Conservation (phyloP, 2,113 vertebrate species). For the Cheilinus undulatus region DNA sequence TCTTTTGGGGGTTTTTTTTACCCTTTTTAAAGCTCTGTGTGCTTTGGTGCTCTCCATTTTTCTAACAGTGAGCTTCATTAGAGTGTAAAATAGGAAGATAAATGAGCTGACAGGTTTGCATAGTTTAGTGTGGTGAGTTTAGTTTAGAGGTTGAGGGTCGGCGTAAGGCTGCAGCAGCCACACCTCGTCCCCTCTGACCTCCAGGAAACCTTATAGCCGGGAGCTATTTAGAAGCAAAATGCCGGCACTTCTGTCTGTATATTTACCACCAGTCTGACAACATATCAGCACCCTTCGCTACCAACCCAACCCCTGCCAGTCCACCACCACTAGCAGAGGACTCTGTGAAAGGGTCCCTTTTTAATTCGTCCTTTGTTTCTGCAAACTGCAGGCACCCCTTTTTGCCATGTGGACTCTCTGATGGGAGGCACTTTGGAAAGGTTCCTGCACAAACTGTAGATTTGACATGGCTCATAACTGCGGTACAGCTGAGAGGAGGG, state of each 20-base stretch:
- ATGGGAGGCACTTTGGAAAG: slow-evolving; percentile 35
- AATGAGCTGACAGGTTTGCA: slow-evolving; percentile 72
- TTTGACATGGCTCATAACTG: slow-evolving; percentile 45
- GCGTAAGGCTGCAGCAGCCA: slow-evolving; percentile 54
- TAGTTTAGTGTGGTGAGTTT: slow-evolving; percentile 70
- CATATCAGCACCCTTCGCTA: slow-evolving; percentile 17
- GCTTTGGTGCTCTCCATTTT: neutral
- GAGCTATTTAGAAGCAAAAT: slow-evolving; percentile 69
- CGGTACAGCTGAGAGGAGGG: slow-evolving; percentile 22
- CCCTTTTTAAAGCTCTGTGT: neutral
- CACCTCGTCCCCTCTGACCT: slow-evolving; percentile 67
- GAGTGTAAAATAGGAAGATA: slow-evolving; percentile 43
- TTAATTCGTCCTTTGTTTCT: slow-evolving; percentile 23
- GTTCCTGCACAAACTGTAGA: slow-evolving; percentile 38
- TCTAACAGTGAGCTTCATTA: slow-evolving; percentile 1
- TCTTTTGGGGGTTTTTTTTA: no score
- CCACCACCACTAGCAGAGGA: slow-evolving; percentile 37
- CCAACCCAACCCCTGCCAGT: neutral
- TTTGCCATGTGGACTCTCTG: slow-evolving; percentile 23
- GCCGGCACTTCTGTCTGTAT: slow-evolving; percentile 56
- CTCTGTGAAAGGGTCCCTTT: slow-evolving; percentile 29
- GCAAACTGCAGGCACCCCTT: slow-evolving; percentile 6
- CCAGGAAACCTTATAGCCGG: slow-evolving; percentile 61
- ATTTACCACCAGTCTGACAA: slow-evolving; percentile 41
- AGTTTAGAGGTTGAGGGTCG: slow-evolving; percentile 69